phyloP scores from a whole-genome alignment of 2,797 vertebrate species.

The Yasuhikotakia modesta region DNA sequence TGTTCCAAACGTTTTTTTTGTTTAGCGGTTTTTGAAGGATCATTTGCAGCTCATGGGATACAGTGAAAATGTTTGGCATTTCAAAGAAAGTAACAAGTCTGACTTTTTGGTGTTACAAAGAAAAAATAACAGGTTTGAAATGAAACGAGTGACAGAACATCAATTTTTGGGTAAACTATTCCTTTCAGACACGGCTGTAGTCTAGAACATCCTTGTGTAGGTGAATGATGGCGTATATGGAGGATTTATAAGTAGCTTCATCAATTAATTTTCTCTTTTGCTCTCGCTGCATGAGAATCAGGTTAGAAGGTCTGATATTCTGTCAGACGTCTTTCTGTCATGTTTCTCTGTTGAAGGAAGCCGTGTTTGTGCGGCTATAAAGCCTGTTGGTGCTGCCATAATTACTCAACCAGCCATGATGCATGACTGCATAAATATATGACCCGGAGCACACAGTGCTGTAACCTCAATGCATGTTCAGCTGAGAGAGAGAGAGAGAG shows the following conservation, averaged over 20 bases:
- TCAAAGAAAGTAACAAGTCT: no score
- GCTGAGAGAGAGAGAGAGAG: constrained; percentile 30
- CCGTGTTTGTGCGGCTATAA: constrained; percentile 11
- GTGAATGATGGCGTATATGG: background rate
- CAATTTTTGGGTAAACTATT: background rate
- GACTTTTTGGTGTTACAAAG: no score
- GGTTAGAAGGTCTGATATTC: background rate
- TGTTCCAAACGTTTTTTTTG: no score
- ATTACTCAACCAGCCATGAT: constrained; percentile 35
- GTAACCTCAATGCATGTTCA: constrained; percentile 49
- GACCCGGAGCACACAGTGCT: constrained; percentile 3
- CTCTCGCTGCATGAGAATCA: background rate
- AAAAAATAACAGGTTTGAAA: background rate
- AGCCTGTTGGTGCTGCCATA: constrained; percentile 32
- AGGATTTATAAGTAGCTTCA: background rate
- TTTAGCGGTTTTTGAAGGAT: no score
- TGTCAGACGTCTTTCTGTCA: background rate
- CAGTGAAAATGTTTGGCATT: no score
- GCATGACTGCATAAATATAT: constrained; percentile 44
- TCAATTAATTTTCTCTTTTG: constrained; percentile 8
- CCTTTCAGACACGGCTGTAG: background rate
- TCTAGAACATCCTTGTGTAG: background rate
- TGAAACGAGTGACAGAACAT: background rate
- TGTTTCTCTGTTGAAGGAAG: constrained; percentile 4
- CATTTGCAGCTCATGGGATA: no score